Conservation (phyloP, 2,797 vertebrate species). For the Setipinna tenuifilis region DNA sequence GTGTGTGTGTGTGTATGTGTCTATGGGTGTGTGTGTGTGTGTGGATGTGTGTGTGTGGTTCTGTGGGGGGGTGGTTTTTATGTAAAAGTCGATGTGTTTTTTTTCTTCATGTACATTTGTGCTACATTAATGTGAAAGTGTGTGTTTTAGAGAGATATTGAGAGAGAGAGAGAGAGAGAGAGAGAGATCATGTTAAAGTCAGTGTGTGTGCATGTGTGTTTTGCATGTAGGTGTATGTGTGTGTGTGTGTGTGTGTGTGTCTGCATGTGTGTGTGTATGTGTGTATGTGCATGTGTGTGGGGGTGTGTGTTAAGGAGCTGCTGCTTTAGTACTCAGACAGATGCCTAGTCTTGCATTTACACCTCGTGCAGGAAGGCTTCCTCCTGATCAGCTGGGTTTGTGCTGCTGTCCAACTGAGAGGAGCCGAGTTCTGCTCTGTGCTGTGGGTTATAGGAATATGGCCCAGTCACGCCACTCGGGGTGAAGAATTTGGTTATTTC, state of each 20-base stretch:
- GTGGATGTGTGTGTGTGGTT: not conserved
- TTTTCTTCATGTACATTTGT: not conserved
- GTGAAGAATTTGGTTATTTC: too few species aligned
- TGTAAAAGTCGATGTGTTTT: too few species aligned
- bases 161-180: too few species aligned
- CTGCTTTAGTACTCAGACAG: not conserved
- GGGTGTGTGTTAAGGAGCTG: not conserved
- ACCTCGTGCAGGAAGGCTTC: not conserved
- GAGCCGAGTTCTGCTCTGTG: not conserved
- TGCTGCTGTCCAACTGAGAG: not conserved
- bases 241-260: not conserved
- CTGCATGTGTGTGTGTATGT: not conserved
- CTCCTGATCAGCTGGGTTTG: not conserved
- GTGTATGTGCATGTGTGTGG: not conserved
- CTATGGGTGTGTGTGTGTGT: not conserved
- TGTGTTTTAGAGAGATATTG: not conserved
- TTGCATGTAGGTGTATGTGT: not conserved
- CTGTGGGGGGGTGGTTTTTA: too few species aligned
- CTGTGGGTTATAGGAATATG: not conserved
- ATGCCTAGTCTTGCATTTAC: not conserved
- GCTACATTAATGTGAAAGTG: not conserved
- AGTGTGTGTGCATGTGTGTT: not conserved
- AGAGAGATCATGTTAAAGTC: too few species aligned
- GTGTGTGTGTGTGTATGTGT: slow-evolving; percentile 5
- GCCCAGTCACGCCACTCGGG: too few species aligned